phyloP scores from a whole-genome alignment of 2,888 invertebrate genomes.

The Empis stercorea region DNA sequence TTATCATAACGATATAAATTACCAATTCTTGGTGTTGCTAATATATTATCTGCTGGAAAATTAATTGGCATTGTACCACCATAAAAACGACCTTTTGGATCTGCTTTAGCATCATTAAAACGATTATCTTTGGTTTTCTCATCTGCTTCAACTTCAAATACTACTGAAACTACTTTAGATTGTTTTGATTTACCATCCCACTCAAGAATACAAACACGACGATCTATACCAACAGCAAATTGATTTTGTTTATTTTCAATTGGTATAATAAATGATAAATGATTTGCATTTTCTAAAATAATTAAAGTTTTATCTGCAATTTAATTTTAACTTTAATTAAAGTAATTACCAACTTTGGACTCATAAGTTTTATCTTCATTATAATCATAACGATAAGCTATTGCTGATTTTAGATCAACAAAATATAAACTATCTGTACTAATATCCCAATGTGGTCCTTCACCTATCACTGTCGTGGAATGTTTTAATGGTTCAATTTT shows the following conservation, averaged over 20 bases:
- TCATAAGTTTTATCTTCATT: too few species aligned
- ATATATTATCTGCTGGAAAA: slow-evolving; percentile 25
- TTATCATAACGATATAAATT: slow-evolving; percentile 28
- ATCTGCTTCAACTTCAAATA: slow-evolving; percentile 47
- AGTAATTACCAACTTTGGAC: too few species aligned
- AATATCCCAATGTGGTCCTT: slow-evolving; percentile 60
- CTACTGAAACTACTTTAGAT: slow-evolving; percentile 36
- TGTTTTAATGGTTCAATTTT: slow-evolving; percentile 29
- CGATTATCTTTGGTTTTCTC: slow-evolving; percentile 43
- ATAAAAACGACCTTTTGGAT: slow-evolving; percentile 58
- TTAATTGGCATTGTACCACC: slow-evolving; percentile 42
- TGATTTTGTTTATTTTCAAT: slow-evolving; percentile 44
- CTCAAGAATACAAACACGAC: slow-evolving; percentile 45
- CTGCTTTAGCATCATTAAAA: slow-evolving; percentile 70
- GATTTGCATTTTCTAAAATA: slow-evolving; percentile 37
- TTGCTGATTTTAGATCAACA: slow-evolving; percentile 57
- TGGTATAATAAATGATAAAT: slow-evolving; percentile 49
- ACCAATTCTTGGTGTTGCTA: slow-evolving; percentile 29
- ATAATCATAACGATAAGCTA: too few species aligned
- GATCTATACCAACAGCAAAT: slow-evolving; percentile 50
- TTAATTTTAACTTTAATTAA: too few species aligned
- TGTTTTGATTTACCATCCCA: slow-evolving; percentile 49
- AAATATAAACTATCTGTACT: slow-evolving; percentile 47
- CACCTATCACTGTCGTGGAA: slow-evolving; percentile 41
- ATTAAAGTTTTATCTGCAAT: too few species aligned